A percentile compares a stretch with the other conserved stretches of the same genome.
Evolutionary conservation across 2,113 vertebrate species (phyloP).

Genomic region (Pachyramphus minor): DNA sequence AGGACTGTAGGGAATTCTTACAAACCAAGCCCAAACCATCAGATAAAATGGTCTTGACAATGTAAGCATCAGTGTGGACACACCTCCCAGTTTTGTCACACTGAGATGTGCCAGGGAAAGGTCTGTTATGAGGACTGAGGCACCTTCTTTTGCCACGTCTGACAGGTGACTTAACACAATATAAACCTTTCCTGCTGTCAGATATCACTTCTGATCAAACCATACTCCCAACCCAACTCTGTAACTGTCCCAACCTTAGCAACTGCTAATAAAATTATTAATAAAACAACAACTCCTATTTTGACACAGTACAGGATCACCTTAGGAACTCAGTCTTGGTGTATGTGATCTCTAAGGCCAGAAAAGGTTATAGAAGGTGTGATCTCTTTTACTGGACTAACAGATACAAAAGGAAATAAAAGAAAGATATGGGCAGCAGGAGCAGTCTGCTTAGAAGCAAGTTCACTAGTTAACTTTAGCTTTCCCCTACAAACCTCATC

Average conservation of each 20-base stretch:
- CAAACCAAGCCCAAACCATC: neutral
- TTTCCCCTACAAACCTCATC: neutral
- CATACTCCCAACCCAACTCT: neutral
- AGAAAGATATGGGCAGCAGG: neutral
- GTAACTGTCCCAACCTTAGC: neutral
- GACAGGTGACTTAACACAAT: neutral
- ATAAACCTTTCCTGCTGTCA: neutral
- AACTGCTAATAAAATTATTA: neutral
- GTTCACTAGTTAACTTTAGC: neutral
- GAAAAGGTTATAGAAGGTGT: neutral
- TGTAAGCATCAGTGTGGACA: fast-evolving
- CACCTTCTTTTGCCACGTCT: neutral
- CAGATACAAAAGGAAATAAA: neutral
- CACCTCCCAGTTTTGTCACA: neutral
- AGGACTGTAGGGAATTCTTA: neutral
- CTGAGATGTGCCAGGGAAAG: neutral
- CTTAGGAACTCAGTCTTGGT: neutral
- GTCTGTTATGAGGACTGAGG: neutral
- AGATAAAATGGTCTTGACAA: neutral
- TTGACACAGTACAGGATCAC: neutral
- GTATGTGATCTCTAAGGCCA: neutral
- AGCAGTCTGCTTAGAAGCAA: neutral
- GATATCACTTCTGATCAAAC: neutral
- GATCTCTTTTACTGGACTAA: neutral
- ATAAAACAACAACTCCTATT: neutral